phyloP scores from a whole-genome alignment of 1,140 invertebrate genomes.

The Potamilus streckersoni region DNA sequence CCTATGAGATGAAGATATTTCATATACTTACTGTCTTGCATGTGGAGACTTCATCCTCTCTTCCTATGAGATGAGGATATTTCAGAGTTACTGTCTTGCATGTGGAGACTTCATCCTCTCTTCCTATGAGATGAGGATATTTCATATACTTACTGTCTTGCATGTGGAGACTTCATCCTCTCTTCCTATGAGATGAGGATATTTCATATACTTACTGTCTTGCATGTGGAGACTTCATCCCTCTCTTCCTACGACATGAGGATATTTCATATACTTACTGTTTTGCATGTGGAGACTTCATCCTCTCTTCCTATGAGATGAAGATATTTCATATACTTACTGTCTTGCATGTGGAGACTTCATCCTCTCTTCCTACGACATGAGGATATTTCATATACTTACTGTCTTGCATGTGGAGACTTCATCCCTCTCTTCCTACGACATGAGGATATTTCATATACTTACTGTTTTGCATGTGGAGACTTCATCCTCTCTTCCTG shows the following conservation, averaged over 20 bases:
- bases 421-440: too few relatives aligned
- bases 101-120: slow-evolving; percentile 63
- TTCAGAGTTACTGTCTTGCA: neutral
- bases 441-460: neutral
- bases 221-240: too few relatives aligned
- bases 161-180: too few relatives aligned
- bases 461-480: neutral
- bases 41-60: slow-evolving; percentile 63
- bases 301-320: too few relatives aligned
- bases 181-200: too few relatives aligned
- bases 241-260: too few relatives aligned
- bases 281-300: too few relatives aligned
- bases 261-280: neutral
- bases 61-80: too few relatives aligned
- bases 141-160: too few relatives aligned
- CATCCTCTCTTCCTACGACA: slow-evolving; percentile 66
- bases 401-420: too few relatives aligned
- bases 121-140: too few relatives aligned
- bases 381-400: neutral
- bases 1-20: slow-evolving; percentile 59
- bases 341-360: slow-evolving; percentile 53
- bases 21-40: too few relatives aligned
- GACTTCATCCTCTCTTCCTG: slow-evolving; percentile 68
- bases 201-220: neutral
- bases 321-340: slow-evolving; percentile 34